These are phyloP conservation scores for Acanthiza pusilla DNA, from an alignment of 2,797 vertebrate species.

Conservation along the genomic window DNA sequence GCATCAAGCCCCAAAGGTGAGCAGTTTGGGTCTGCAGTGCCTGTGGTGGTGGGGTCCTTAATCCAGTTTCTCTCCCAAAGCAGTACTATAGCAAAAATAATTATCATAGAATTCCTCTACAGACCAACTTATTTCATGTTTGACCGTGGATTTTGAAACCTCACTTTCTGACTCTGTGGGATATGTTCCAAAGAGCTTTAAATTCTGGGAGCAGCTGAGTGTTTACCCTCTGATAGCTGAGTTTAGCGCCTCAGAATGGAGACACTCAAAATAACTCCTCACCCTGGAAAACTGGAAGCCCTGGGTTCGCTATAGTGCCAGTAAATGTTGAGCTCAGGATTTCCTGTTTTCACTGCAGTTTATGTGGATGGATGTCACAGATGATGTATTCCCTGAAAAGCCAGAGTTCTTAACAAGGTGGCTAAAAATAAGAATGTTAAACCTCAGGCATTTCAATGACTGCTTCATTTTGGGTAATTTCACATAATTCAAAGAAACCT, in stretches of 20 bases:
- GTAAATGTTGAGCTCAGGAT: background rate
- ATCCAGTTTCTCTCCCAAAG: background rate
- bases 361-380: background rate
- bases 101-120: background rate
- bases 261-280: background rate
- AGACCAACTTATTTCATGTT: background rate
- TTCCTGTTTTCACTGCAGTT: background rate
- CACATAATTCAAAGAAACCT: background rate
- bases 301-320: background rate
- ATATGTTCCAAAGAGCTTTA: background rate
- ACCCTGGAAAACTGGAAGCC: background rate
- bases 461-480: background rate
- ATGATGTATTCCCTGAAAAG: background rate
- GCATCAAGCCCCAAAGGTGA: background rate
- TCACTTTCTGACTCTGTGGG: background rate
- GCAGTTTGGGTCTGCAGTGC: background rate
- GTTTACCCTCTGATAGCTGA: background rate
- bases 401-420: background rate
- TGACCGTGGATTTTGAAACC: background rate
- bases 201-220: background rate
- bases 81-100: background rate
- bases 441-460: background rate
- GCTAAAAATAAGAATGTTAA: background rate
- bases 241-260: background rate
- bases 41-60: background rate